Conservation (phyloP, 2,113 vertebrate genomes). For the Mobula hypostoma region DNA sequence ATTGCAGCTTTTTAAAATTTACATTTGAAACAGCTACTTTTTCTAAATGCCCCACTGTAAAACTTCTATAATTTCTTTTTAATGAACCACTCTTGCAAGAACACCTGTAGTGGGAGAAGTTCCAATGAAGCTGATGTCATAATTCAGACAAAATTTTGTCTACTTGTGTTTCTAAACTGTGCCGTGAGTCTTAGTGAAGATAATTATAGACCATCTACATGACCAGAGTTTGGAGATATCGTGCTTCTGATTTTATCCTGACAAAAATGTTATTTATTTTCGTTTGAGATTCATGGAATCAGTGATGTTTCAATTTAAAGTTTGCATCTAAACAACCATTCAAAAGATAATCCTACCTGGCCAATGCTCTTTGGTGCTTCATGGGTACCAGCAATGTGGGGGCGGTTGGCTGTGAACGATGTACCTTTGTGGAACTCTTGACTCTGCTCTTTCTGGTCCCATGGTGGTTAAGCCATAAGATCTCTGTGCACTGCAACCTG, state of each 20-base stretch:
- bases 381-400: background rate
- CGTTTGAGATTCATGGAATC: background rate
- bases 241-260: background rate
- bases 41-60: background rate
- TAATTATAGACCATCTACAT: background rate
- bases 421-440: background rate
- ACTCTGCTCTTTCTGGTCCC: background rate
- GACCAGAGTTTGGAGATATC: background rate
- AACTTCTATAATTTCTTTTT: background rate
- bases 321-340: background rate
- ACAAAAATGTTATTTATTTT: background rate
- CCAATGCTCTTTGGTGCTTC: background rate
- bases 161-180: background rate
- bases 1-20: background rate
- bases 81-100: background rate
- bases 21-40: background rate
- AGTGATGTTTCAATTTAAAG: background rate
- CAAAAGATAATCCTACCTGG: background rate
- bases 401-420: background rate
- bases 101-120: background rate
- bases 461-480: background rate
- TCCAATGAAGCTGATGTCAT: background rate
- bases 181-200: background rate
- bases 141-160: background rate
- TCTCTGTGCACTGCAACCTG: background rate